A percentile compares a stretch with the other conserved stretches of the same genome.
Evolutionary conservation across 1,140 invertebrate genomes (phyloP).

Genomic region (Littorina saxatilis): DNA sequence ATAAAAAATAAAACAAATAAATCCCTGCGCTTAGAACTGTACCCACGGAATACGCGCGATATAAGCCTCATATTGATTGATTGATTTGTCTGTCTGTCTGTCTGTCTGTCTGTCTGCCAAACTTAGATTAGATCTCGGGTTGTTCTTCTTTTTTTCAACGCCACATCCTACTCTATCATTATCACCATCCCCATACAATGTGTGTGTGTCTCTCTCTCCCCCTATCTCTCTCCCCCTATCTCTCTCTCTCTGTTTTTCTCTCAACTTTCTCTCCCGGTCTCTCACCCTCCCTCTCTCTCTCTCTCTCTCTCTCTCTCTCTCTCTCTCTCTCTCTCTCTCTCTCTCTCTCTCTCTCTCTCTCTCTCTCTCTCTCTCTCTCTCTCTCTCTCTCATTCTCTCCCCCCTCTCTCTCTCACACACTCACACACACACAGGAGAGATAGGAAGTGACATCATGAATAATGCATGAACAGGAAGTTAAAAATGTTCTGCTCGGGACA

Average conservation of each 20-base stretch:
- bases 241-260: neutral
- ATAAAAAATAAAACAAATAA: no score
- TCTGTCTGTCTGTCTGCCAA: no score
- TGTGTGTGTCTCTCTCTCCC: neutral
- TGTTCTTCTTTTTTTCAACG: neutral
- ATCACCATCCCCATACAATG: neutral
- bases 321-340: neutral
- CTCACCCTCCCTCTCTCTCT: neutral
- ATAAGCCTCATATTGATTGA: no score
- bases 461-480: no score
- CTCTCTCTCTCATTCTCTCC: neutral
- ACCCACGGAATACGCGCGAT: no score
- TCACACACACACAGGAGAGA: no score
- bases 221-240: neutral
- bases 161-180: neutral
- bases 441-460: no score
- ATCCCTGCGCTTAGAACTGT: no score
- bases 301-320: neutral
- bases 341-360: neutral
- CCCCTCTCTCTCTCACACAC: constrained; percentile 3
- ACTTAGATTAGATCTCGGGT: no score
- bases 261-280: neutral
- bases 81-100: no score
- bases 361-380: neutral
- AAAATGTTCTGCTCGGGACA: no score